Percentiles rank a stretch among this genome's conserved stretches.
Evolutionary conservation across 2,888 invertebrate genomes (phyloP).

Genomic region (Pilophorus perplexus): DNA sequence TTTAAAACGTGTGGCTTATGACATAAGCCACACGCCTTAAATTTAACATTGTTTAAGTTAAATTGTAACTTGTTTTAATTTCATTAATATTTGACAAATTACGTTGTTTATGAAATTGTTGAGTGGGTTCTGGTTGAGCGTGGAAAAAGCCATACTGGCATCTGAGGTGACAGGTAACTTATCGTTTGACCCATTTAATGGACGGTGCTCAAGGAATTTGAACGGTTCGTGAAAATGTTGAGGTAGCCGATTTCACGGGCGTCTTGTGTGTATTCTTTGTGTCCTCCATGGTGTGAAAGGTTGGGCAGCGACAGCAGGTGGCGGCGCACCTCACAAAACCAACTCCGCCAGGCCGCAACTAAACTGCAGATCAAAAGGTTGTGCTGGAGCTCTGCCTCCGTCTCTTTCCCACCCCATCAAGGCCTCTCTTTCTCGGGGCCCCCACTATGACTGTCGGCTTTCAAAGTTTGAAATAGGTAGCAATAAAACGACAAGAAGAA

Average conservation of each 20-base stretch:
- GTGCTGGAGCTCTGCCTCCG: not conserved
- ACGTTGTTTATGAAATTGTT: no score
- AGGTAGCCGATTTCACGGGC: slow-evolving; percentile 17
- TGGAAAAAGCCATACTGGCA: no score
- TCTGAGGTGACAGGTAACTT: no score
- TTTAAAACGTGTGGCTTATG: no score
- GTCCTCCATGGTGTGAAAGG: slow-evolving; percentile 1
- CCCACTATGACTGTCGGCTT: slow-evolving; percentile 13
- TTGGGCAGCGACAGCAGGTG: slow-evolving; percentile 8
- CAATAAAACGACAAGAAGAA: slow-evolving; percentile 29
- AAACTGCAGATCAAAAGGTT: slow-evolving; percentile 29
- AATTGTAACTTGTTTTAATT: no score
- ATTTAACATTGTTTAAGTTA: no score
- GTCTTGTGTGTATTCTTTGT: slow-evolving; percentile 1
- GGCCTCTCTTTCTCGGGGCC: not conserved
- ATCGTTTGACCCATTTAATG: no score
- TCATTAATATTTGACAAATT: no score
- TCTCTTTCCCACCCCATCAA: not conserved
- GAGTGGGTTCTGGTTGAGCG: no score
- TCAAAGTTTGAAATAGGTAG: slow-evolving; percentile 23
- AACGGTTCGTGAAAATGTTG: no score
- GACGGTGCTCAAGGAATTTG: no score
- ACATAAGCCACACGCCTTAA: no score
- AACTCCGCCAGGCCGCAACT: slow-evolving; percentile 21
- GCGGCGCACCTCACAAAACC: slow-evolving; percentile 9